phyloP scores from a whole-genome alignment of 2,113 vertebrate genomes.

The Emydura subglobosa region DNA sequence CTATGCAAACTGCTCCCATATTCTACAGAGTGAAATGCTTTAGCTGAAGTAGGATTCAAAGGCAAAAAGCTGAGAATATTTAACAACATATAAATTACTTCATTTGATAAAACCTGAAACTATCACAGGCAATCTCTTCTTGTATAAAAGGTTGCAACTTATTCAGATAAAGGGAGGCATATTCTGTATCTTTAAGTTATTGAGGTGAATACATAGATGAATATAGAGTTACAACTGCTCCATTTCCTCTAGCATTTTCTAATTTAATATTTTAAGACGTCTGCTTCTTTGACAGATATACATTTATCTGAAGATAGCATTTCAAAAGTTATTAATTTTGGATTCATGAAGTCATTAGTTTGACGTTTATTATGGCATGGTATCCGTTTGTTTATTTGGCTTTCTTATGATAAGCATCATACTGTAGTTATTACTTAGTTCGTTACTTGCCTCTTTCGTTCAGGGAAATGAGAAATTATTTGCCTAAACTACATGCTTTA shows the following conservation, averaged over 20 bases:
- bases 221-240: neutral
- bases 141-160: neutral
- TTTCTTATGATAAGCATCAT: constrained; percentile 1
- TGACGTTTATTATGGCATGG: neutral
- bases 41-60: neutral
- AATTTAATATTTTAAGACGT: neutral
- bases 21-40: neutral
- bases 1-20: neutral
- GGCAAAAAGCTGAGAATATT: neutral
- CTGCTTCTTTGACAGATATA: neutral
- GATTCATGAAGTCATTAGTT: neutral
- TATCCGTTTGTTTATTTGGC: neutral
- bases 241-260: neutral
- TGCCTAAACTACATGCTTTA: neutral
- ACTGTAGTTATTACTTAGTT: neutral
- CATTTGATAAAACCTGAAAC: neutral
- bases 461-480: neutral
- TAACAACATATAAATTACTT: constrained; percentile 44
- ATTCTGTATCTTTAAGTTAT: neutral
- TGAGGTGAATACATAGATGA: neutral
- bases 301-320: neutral
- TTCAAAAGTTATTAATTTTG: neutral
- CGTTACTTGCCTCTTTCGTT: neutral
- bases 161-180: neutral
- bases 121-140: constrained; percentile 4